Evolutionary conservation across 2,113 vertebrate species (phyloP).

Genomic region (Aplodontia rufa): DNA sequence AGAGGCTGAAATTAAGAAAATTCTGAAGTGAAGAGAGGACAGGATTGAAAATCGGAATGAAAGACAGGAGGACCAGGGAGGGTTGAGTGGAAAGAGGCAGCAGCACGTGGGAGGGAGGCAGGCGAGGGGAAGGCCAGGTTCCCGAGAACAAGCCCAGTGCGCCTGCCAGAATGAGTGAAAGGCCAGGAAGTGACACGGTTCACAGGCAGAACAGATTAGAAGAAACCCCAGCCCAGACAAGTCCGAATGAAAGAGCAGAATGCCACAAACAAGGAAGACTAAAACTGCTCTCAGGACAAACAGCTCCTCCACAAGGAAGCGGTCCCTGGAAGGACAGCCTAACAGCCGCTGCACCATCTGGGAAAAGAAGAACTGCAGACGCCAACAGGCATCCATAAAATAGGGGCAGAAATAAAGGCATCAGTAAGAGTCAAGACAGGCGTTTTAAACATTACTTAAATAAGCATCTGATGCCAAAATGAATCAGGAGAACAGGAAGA

Average conservation of each 20-base stretch:
- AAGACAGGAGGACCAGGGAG: accelerated
- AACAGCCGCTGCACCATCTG: background rate
- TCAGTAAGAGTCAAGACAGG: background rate
- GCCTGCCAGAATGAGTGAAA: background rate
- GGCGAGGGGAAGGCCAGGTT: background rate
- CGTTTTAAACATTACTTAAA: background rate
- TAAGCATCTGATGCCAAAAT: background rate
- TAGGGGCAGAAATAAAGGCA: background rate
- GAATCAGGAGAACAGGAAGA: background rate
- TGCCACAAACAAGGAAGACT: background rate
- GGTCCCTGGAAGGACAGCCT: background rate
- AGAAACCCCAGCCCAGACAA: background rate
- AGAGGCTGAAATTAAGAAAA: background rate
- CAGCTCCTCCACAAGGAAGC: background rate
- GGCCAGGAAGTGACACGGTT: background rate
- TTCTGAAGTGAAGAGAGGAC: background rate
- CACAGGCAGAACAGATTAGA: background rate
- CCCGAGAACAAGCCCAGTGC: accelerated
- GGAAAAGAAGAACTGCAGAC: no score
- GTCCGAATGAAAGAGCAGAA: background rate
- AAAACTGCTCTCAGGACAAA: background rate
- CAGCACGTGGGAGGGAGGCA: no score
- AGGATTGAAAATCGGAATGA: background rate
- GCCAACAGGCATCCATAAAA: no score
- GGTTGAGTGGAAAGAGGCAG: no score